phyloP scores from a whole-genome alignment of 2,113 vertebrate genomes.

The Pseudopipra pipra region DNA sequence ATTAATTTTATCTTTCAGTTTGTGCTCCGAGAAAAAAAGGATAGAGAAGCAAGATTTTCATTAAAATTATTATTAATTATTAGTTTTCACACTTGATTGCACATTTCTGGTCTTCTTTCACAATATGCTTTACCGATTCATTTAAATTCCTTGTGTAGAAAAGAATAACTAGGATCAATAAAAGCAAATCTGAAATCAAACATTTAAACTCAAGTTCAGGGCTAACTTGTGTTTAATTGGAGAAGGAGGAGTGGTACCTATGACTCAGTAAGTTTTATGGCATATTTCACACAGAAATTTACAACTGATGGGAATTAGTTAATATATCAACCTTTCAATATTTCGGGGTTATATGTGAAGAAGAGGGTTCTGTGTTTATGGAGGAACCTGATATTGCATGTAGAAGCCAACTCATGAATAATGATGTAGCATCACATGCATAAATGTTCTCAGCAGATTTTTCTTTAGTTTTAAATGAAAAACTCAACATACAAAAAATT shows the following conservation, averaged over 20 bases:
- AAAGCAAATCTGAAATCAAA: neutral
- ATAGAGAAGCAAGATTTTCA: neutral
- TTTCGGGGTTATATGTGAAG: neutral
- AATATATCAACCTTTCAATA: neutral
- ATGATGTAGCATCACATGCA: neutral
- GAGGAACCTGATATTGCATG: neutral
- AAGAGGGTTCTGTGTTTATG: neutral
- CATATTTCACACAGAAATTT: neutral
- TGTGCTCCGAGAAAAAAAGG: neutral
- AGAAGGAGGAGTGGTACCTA: neutral
- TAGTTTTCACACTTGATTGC: neutral
- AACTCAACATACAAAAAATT: neutral
- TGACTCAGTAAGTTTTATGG: neutral
- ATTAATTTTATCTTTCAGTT: slow-evolving; percentile 17
- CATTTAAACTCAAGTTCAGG: neutral
- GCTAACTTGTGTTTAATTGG: neutral
- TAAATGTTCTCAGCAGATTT: neutral
- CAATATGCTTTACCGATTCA: neutral
- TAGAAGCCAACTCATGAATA: neutral
- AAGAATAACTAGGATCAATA: neutral
- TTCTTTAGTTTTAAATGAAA: neutral
- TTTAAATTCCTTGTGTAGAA: neutral
- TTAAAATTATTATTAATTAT: neutral
- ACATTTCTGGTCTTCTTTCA: neutral
- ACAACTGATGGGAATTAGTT: neutral